Evolutionary conservation across 2,888 invertebrate genomes (phyloP), one percentile per base, ranked within the genome.

Genomic region (Piscicola geometra): DNA sequence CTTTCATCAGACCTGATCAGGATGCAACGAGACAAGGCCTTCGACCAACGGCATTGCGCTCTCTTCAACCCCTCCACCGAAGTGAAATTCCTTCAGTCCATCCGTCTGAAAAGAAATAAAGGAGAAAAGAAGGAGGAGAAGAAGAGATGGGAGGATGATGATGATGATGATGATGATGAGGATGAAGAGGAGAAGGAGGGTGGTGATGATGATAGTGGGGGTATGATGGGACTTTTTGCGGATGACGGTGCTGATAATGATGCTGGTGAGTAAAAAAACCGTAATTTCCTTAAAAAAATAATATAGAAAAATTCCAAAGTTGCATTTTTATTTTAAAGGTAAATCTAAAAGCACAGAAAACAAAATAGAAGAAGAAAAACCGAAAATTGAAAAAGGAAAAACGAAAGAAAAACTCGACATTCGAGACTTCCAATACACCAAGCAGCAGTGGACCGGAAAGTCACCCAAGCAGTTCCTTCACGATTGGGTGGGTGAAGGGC

Each of bases 381-480:
- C 12, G 68, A 32, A 71, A 47, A n/a, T 47, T 21, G 47, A 71
- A 25, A 41, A 41, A 15, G 15, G 41, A 41, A 15, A 5, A 18
- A 32, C 70, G 47, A 21, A n/a, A 15, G 56, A 60, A 47, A 74
- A 70, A 15, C 30, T 77, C 15, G 79, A 79, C 47, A 75, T 75
- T 47, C 66, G 83, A n/a, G 78, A 79, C 30, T 84, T 85, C 81
- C 82, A 82, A 73, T 85, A 85, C 80, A 84, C 84, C 5, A 77
- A 82, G 56, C 82, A 84, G 71, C 84, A 84, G 76, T 85, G 84
- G 84, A 85, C 84, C 32, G 84, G 84, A 0, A 85, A 85, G 77
- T 84, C 84, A 25, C 84, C 84, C 0, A 85, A 85, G 79, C 84
- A 85, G 79, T 85, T 85, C 77, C 81, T 85, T 0, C 84, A 83